Base-by-base conservation (phyloP, 2,888 invertebrate genomes). In the Ctenicera cuprea region DNA sequence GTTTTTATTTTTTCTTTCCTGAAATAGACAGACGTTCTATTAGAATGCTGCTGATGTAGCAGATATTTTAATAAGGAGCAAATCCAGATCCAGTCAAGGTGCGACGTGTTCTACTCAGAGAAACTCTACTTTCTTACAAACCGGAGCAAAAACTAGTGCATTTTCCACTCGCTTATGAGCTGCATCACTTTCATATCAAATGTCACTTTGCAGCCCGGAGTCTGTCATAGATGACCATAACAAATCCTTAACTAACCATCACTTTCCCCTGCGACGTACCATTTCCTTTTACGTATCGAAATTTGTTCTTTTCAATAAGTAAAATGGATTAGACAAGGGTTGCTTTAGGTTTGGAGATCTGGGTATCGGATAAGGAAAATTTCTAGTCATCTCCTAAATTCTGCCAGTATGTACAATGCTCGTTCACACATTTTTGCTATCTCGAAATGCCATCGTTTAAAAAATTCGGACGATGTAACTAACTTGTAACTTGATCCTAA, bases 121-220 rank as follows among this genome's bases (percentile, higher is more conserved):
- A 71, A 71, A 71, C 41, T 71, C 66, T 48, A 63, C 71, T 71
- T 71, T 71, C 71, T 71, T 71, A 16, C 37, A 63, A 59, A 50
- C 61, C 30, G 41, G 48, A 66, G 38, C 59, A 71, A 71, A 71
- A 66, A 71, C 65, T 71, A 26, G 66, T 61, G 66, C 71, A 71
- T 71, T 71, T 71, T 71, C 66, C 71, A 66, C 48, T 71, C 66
- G 71, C 71, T 71, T 64, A 64, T 70, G 68, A 52, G 64, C 64
- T 45, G 59, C 71, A 71, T 71, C 71, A 71, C 71, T 71, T 71
- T 71, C 71, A 70, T 70, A 63, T 70, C 70, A 64, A 63, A 70
- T 64, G 52, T 37, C 59, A 20, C 37, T 37, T 57, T 20, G 18
- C 30, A 37, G 61, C 20, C 43, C 22, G 62, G 22, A 41, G 5